phyloP scores from a whole-genome alignment of 2,113 vertebrate genomes.

The Myrmecobius fasciatus region DNA sequence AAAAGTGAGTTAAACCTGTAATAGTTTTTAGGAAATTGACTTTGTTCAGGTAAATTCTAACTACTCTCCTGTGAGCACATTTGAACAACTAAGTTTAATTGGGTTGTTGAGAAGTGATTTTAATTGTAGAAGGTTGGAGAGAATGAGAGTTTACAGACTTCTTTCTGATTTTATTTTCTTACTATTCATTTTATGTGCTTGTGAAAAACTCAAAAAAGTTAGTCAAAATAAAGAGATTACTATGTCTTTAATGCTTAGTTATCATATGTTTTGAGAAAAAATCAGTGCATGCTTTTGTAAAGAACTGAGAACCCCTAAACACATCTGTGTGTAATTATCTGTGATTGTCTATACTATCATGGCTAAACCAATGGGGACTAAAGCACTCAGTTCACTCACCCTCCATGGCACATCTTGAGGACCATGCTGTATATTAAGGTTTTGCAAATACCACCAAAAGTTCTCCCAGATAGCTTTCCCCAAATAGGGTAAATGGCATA shows the following conservation, averaged over 20 bases:
- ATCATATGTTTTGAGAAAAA: slow-evolving; percentile 59
- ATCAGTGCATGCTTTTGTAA: slow-evolving; percentile 59
- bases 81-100: slow-evolving; percentile 71
- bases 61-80: slow-evolving; percentile 59
- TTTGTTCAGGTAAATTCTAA: slow-evolving; percentile 71
- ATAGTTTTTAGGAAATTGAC: slow-evolving; percentile 70
- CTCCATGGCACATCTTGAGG: neutral
- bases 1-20: slow-evolving; percentile 45
- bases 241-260: slow-evolving; percentile 61
- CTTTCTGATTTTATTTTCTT: slow-evolving; percentile 57
- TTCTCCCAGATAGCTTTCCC: neutral
- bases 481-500: neutral
- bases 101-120: slow-evolving; percentile 68
- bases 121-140: slow-evolving; percentile 18
- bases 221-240: slow-evolving; percentile 49
- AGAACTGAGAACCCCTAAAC: slow-evolving; percentile 50
- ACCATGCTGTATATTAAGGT: too few relatives aligned
- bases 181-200: slow-evolving; percentile 76
- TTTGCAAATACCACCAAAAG: neutral
- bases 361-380: neutral
- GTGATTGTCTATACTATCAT: neutral
- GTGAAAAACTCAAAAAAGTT: slow-evolving; percentile 48
- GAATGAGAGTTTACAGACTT: slow-evolving; percentile 4
- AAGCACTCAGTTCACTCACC: neutral
- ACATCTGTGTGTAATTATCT: slow-evolving; percentile 54